Percentiles rank a stretch among this genome's conserved stretches.
Evolutionary conservation across 2,888 invertebrate species (phyloP).

Genomic region (Hydroisotoma schaefferi): DNA sequence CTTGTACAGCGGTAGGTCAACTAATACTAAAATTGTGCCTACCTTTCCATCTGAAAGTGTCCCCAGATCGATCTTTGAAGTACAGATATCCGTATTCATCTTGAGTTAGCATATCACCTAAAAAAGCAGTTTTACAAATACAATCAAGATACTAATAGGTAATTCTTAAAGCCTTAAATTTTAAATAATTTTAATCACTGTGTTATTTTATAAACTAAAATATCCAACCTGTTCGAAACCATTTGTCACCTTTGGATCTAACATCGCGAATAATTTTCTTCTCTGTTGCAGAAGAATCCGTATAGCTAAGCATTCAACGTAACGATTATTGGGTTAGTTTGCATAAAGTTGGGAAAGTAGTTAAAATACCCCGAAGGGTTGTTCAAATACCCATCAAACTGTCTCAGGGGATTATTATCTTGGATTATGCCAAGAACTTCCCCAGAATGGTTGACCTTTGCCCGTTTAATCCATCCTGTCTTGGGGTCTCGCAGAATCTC

Average conservation of each 20-base stretch:
- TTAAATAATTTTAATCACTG: constrained; percentile 22
- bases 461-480: constrained; percentile 70
- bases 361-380: background rate
- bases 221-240: constrained; percentile 75
- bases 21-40: no score
- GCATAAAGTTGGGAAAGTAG: background rate
- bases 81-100: constrained; percentile 90
- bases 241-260: constrained; percentile 82
- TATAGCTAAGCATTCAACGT: constrained; percentile 51
- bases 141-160: constrained; percentile 1
- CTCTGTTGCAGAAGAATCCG: constrained; percentile 80
- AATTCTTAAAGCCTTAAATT: constrained; percentile 11
- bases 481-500: constrained; percentile 78
- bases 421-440: constrained; percentile 94
- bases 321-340: background rate
- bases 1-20: no score
- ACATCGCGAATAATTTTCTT: constrained; percentile 88
- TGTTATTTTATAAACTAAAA: background rate
- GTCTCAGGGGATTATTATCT: constrained; percentile 82
- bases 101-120: constrained; percentile 73
- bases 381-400: constrained; percentile 77
- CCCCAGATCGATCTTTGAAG: constrained; percentile 93
- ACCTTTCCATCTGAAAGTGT: constrained; percentile 68
- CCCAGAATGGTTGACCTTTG: constrained; percentile 70
- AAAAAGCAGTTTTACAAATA: constrained; percentile 5